phyloP scores from a whole-genome alignment of 2,113 vertebrate genomes.

The Brienomyrus longianalis region DNA sequence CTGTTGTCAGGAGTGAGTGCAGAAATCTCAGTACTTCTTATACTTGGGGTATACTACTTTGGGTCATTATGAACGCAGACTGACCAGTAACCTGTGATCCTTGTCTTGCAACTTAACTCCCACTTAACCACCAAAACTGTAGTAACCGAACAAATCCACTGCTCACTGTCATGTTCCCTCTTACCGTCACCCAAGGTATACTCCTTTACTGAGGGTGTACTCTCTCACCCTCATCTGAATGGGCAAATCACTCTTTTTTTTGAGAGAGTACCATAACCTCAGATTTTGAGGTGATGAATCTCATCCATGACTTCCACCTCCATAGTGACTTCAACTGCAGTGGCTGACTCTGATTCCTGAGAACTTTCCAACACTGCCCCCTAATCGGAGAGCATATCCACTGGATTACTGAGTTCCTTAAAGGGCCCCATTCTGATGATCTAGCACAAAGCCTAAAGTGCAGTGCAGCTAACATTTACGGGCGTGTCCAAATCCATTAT shows the following conservation, averaged over 20 bases:
- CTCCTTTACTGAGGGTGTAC: background rate
- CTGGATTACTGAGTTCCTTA: background rate
- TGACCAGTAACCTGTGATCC: background rate
- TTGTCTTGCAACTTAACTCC: background rate
- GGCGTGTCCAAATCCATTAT: too few relatives aligned
- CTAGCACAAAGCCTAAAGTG: too few relatives aligned
- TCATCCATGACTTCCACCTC: background rate
- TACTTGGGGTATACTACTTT: background rate
- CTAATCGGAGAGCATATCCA: background rate
- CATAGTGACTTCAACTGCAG: background rate
- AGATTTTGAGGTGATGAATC: background rate
- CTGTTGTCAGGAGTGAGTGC: background rate
- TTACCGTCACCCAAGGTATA: background rate
- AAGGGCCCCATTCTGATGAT: background rate
- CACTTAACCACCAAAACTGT: background rate
- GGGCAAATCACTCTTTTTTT: background rate
- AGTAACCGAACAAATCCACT: background rate
- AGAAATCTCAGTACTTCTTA: background rate
- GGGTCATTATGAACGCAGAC: background rate
- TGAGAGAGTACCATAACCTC: background rate
- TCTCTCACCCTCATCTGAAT: background rate
- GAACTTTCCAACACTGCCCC: background rate
- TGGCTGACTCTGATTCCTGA: background rate
- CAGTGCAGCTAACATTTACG: too few relatives aligned
- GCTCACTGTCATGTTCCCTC: background rate